phyloP scores from a whole-genome alignment of 64 coral and sea anemone genomes.

The Pachyseris speciosa region DNA sequence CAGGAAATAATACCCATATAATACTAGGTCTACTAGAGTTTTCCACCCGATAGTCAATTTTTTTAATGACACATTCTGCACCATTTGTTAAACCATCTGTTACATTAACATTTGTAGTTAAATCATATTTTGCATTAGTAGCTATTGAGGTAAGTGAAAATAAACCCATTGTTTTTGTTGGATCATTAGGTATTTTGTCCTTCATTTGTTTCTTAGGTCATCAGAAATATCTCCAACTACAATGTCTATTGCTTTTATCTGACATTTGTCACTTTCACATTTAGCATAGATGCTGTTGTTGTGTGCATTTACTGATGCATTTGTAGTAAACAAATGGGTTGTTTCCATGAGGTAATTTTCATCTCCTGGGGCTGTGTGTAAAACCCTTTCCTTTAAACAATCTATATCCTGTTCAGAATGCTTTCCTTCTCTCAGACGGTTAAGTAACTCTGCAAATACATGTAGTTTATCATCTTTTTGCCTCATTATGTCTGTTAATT shows the following conservation, averaged over 20 bases:
- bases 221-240: conserved; percentile 43
- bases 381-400: conserved; percentile 2
- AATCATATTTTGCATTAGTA: conserved; percentile 38
- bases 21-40: conserved; percentile 54
- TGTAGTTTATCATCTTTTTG: conserved; percentile 64
- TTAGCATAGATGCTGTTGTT: conserved; percentile 14
- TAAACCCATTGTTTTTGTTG: conserved; percentile 53
- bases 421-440: conserved; percentile 61
- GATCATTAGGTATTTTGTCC: conserved; percentile 33
- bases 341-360: conserved; percentile 10
- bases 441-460: conserved; percentile 56
- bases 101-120: conserved; percentile 44
- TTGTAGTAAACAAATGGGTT: conserved; percentile 63
- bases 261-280: conserved; percentile 29
- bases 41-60: conserved; percentile 35
- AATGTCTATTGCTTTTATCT: conserved; percentile 50
- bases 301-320: conserved; percentile 41
- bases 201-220: conserved; percentile 24
- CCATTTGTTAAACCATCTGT: conserved; percentile 55
- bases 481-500: conserved; percentile 68
- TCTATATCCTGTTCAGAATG: conserved; percentile 49
- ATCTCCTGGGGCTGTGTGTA: background rate
- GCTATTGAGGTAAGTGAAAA: conserved; percentile 11
- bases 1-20: conserved; percentile 54
- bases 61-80: conserved; percentile 64